These are phyloP conservation scores for Microctenopoma stevenorrisi DNA, from an alignment of 2,797 vertebrate genomes.

Conservation along the genomic window DNA sequence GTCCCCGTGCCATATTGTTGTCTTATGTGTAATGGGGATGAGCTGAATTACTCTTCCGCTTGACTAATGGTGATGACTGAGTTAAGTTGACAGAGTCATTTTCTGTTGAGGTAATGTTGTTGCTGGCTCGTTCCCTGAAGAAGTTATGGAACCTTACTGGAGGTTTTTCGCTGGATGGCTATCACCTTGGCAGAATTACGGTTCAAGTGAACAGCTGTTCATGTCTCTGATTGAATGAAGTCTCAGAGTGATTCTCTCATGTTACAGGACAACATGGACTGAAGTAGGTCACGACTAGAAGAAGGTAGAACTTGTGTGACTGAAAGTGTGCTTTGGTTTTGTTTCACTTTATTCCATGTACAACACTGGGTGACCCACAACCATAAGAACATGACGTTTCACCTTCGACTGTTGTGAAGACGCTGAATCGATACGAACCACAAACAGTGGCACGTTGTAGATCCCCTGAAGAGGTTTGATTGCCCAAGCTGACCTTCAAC, in stretches of 20 bases:
- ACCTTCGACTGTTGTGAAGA: no score
- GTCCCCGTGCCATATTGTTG: conserved; percentile 64
- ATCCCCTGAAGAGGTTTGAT: no score
- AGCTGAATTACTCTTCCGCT: conserved; percentile 70
- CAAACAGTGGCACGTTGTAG: no score
- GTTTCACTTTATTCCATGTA: not conserved
- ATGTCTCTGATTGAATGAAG: not conserved
- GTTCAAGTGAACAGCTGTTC: conserved; percentile 40
- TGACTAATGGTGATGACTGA: conserved; percentile 73
- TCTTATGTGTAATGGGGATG: conserved; percentile 67
- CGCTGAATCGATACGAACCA: no score
- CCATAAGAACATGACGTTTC: no score
- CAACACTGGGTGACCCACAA: not conserved
- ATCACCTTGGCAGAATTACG: conserved; percentile 17
- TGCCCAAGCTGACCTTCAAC: no score
- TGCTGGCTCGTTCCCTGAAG: conserved; percentile 50
- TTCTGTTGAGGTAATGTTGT: conserved; percentile 53
- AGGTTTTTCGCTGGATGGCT: conserved; percentile 7
- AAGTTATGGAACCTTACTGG: conserved; percentile 35
- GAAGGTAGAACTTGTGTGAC: not conserved
- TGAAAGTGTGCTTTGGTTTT: not conserved
- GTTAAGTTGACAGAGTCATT: conserved; percentile 63
- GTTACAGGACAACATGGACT: not conserved
- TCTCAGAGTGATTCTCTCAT: not conserved
- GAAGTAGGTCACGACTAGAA: not conserved